phyloP scores from a whole-genome alignment of 2,797 vertebrate genomes.

The Onychomys torridus region DNA sequence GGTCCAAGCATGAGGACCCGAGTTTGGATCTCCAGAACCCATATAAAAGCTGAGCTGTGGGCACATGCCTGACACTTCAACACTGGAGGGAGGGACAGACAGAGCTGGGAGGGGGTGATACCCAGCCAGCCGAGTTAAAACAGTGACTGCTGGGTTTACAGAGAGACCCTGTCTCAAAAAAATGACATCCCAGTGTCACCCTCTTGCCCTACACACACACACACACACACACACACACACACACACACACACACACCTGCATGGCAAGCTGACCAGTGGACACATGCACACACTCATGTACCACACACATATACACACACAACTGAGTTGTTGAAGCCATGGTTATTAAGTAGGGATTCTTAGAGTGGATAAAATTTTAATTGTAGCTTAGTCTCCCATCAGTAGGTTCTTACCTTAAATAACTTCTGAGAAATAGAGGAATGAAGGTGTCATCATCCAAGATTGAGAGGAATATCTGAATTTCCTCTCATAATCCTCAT shows the following conservation, averaged over 20 bases:
- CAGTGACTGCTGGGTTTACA: neutral
- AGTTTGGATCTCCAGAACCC: neutral
- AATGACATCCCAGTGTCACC: neutral
- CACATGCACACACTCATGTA: neutral
- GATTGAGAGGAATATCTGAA: slow-evolving; percentile 1
- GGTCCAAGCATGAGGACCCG: neutral
- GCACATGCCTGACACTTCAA: neutral
- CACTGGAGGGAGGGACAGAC: neutral
- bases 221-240: too few relatives aligned
- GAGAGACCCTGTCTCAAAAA: neutral
- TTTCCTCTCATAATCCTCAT: slow-evolving; percentile 20
- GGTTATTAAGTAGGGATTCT: neutral
- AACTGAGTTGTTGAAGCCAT: neutral
- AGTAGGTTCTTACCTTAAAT: slow-evolving; percentile 29
- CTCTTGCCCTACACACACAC: too few relatives aligned
- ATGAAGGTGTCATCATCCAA: neutral
- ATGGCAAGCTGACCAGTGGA: neutral
- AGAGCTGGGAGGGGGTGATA: neutral
- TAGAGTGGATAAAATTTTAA: neutral
- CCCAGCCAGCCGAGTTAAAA: neutral
- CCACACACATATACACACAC: neutral
- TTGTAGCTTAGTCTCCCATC: neutral
- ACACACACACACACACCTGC: neutral
- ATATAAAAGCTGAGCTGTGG: neutral
- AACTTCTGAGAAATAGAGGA: neutral